These are phyloP conservation scores for Phataginus tricuspis DNA, from an alignment of 2,797 vertebrate species.

Conservation along the genomic window DNA sequence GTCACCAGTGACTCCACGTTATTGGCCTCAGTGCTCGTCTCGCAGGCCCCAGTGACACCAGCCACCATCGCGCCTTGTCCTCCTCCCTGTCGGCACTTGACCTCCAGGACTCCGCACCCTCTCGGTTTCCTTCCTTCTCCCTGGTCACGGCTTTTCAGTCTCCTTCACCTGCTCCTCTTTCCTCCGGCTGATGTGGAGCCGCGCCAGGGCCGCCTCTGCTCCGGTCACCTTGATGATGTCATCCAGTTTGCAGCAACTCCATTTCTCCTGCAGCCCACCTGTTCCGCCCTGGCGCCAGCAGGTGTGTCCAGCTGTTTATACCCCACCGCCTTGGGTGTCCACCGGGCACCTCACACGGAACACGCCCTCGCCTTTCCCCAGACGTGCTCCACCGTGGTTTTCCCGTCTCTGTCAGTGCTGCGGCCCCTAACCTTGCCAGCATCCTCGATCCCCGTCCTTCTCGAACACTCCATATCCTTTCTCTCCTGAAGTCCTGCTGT, in stretches of 20 bases:
- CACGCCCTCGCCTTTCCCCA: not conserved
- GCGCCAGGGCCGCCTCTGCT: not conserved
- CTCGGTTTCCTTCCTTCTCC: not conserved
- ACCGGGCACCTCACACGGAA: not conserved
- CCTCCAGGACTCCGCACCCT: rapidly evolving
- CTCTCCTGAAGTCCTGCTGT: not conserved
- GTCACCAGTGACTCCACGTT: rapidly evolving
- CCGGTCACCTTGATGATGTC: not conserved
- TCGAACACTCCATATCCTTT: rapidly evolving
- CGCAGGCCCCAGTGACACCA: rapidly evolving
- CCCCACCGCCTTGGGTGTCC: not conserved
- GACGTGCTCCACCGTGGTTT: not conserved
- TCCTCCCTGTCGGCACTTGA: rapidly evolving
- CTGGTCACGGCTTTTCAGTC: not conserved
- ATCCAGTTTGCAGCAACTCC: rapidly evolving
- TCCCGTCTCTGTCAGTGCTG: not conserved
- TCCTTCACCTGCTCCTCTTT: not conserved
- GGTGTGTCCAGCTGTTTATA: not conserved
- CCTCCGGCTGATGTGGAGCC: rapidly evolving
- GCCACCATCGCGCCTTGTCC: rapidly evolving
- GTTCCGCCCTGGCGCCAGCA: rapidly evolving
- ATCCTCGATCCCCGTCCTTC: not conserved
- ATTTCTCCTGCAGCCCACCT: not conserved
- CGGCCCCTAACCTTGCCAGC: not conserved
- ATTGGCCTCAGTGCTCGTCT: not conserved